Conservation (phyloP, 2,113 vertebrate genomes). For the Bubalus kerabau region DNA sequence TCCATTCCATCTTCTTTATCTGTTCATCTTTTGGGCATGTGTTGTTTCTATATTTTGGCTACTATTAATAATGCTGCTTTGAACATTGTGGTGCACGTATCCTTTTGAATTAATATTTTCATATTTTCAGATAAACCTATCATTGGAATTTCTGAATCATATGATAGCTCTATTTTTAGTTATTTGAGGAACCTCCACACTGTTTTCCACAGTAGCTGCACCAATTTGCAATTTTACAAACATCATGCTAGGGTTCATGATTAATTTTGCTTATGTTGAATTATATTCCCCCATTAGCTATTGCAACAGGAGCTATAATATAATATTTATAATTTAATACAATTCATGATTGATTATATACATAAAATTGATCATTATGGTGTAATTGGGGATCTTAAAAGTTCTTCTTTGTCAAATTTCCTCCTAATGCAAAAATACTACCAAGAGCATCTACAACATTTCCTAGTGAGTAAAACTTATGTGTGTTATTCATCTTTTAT, state of each 20-base stretch:
- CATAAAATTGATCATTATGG: not conserved
- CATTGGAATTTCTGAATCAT: too few relatives aligned
- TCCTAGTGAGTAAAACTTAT: not conserved
- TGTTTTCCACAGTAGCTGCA: too few relatives aligned
- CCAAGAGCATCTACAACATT: not conserved
- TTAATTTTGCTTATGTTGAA: not conserved
- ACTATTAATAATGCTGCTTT: too few relatives aligned
- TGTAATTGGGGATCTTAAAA: not conserved
- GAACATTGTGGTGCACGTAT: too few relatives aligned
- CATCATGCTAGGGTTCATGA: not conserved
- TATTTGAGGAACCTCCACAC: too few relatives aligned
- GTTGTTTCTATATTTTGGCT: too few relatives aligned
- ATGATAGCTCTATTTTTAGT: too few relatives aligned
- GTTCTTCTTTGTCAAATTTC: not conserved
- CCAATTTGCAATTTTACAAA: too few relatives aligned
- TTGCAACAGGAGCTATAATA: not conserved
- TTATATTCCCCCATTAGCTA: not conserved
- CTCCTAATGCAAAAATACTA: not conserved
- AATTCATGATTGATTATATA: not conserved
- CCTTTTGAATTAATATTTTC: too few relatives aligned
- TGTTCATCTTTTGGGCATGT: too few relatives aligned
- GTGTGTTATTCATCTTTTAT: not conserved
- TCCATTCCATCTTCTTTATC: too few relatives aligned
- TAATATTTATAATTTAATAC: not conserved
- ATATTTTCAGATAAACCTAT: too few relatives aligned